Base-by-base conservation (phyloP, 2,888 invertebrate genomes). In the Peribatodes rhomboidaria region DNA sequence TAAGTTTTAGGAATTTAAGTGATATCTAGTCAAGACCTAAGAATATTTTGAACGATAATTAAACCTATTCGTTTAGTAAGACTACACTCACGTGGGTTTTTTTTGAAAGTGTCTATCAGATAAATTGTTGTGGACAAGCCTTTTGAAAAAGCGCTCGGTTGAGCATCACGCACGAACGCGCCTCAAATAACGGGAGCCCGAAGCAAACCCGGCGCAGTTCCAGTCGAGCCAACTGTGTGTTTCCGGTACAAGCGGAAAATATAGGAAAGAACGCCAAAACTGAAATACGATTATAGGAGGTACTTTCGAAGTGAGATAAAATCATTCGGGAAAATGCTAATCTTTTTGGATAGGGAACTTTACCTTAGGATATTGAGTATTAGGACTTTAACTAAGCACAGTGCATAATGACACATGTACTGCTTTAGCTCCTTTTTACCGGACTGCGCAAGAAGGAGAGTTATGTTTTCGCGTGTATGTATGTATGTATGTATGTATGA, bases 201-300 rank as follows among this genome's bases (percentile, higher is more conserved):
- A 65, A 70, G 67, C 71, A 65, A 65, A 18, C 20, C 16, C 53
- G 46, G 52, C 57, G 42, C 61, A 69, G 69, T 73, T 73, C 57
- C 64, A 60, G 61, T 70, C 61, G 58, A 73, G 78, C 75, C 77
- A 73, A 77, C 77, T 72, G 76, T 72, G 73, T 69, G 67, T 74
- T 77, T 74, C 74, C 71, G 61, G 58, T 42, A 65, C 27, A 27
- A 27, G 66, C 60, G 62, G 70, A 71, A 78, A 76, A 76, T 65
- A 70, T 57, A 56, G 46, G 41, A 49, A 41, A 20, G 27, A 47
- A 20, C 16, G 16, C 33, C 33, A 10, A 33, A 16, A 49, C 49
- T 49, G 33, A 31, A 49, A 49, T 33, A 6, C 49, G 33, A 49
- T 16, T 49, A 49, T 33, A 0, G 37, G 22, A 57, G 49, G 52